Evolutionary conservation across 64 coral and sea anemone genomes (phyloP), one percentile per base, ranked within the genome.

Genomic region (Montipora foliosa): DNA sequence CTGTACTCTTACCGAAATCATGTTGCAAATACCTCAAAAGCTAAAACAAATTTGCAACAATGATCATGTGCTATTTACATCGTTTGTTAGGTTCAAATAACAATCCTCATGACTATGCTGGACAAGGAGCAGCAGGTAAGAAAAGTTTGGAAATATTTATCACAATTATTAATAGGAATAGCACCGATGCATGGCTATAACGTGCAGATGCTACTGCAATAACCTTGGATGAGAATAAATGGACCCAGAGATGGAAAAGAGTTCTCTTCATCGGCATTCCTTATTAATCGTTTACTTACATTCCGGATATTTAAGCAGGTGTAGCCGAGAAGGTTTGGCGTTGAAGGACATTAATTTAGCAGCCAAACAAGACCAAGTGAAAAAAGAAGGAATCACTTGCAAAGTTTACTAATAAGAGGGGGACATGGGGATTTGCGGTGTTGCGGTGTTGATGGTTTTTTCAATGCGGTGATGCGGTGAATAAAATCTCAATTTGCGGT

Each of bases 41-140:
- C 71, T 74, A 74, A 74, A 74, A n/a, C 71, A 74, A 74, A 74
- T 0, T 9, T 77, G 14, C 29, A 77, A 46, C 4, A 77, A 29
- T 77, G 75, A 77, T 45, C 1, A 15, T 45, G 2, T n/a, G 37
- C 29, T 78, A 9, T 78, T 77, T 25, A 77, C 24, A 25, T 77
- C 37, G 24, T 29, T 11, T 78, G 8, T 78, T 78, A 78, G 75
- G 75, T 78, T 78, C 75, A 37, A 78, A 78, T 13, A 78, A 78
- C 75, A 78, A 78, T 47, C 75, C 75, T 37, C 4, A 9, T 2
- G 6, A 78, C 75, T 49, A 78, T 78, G 44, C 37, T 13, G 75
- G 75, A 78, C 75, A 78, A 78, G 75, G 75, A 78, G 0, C 37
- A 78, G 24, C 22, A 48, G 37, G 75, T 78, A 78, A 78, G 44